These are phyloP conservation scores for Acanthosepion lycidas DNA, from an alignment of 2,888 invertebrate genomes.

Conservation along the genomic window DNA sequence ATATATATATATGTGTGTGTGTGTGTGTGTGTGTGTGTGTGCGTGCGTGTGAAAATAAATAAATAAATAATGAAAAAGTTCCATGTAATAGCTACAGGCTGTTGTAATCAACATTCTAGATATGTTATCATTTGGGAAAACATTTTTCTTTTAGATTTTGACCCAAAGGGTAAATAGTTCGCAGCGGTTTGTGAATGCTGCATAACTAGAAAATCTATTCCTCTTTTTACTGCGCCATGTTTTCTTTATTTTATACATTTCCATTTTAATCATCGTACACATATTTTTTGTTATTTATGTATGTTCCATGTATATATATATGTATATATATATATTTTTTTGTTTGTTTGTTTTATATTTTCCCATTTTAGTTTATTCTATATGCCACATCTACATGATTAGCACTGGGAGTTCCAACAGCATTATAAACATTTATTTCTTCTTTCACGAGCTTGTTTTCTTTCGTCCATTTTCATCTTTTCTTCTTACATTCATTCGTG, in stretches of 20 bases:
- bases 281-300: too few relatives aligned
- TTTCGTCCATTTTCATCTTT: too few relatives aligned
- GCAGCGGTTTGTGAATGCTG: background rate
- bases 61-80: background rate
- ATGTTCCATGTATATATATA: background rate
- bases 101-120: slow-evolving; percentile 14
- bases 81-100: background rate
- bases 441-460: too few relatives aligned
- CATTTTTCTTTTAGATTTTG: background rate
- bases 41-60: too few relatives aligned
- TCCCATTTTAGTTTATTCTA: background rate
- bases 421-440: background rate
- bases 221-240: background rate
- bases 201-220: background rate
- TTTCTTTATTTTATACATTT: background rate
- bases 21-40: too few relatives aligned
- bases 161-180: background rate
- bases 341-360: background rate
- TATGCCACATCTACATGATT: background rate
- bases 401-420: background rate
- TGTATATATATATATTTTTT: too few relatives aligned
- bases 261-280: background rate
- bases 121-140: background rate
- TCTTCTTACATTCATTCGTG: too few relatives aligned
- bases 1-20: background rate